phyloP scores from a whole-genome alignment of 30 jellyfish, hydroid and myxozoan genomes.

The Phacellophora camtschatica region DNA sequence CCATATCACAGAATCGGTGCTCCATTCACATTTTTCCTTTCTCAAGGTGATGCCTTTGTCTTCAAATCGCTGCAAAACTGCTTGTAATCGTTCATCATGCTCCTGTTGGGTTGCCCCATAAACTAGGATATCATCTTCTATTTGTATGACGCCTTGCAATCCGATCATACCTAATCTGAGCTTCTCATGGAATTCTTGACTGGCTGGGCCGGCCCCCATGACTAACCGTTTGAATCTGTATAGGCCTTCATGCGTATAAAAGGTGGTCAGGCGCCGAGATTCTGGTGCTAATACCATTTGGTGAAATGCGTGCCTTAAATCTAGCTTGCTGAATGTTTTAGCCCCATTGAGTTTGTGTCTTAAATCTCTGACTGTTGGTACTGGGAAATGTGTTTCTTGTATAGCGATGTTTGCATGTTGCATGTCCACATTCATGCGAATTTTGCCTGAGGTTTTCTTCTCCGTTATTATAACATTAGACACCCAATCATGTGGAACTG shows the following conservation, averaged over 20 bases:
- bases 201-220: constrained; percentile 47
- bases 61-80: constrained; percentile 1
- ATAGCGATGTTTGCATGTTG: constrained; percentile 32
- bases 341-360: constrained; percentile 45
- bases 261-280: background rate
- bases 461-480: background rate
- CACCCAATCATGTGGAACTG: background rate
- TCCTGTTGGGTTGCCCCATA: constrained; percentile 7
- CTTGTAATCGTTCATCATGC: background rate
- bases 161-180: constrained; percentile 9
- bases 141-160: background rate
- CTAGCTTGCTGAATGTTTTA: background rate
- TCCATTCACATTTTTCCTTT: constrained; percentile 9
- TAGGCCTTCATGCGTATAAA: constrained; percentile 27
- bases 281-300: constrained; percentile 25
- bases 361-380: constrained; percentile 13
- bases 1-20: background rate
- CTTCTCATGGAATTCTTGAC: constrained; percentile 34
- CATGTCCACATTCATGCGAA: constrained; percentile 33
- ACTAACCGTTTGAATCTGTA: constrained; percentile 27
- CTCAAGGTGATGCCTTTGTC: constrained; percentile 3
- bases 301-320: background rate
- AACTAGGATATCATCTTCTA: constrained; percentile 18
- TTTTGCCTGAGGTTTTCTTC: constrained; percentile 11
- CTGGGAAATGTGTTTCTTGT: constrained; percentile 14